These are phyloP conservation scores for Diachasmimorpha longicaudata DNA, from an alignment of 1,140 invertebrate genomes.

Conservation along the genomic window DNA sequence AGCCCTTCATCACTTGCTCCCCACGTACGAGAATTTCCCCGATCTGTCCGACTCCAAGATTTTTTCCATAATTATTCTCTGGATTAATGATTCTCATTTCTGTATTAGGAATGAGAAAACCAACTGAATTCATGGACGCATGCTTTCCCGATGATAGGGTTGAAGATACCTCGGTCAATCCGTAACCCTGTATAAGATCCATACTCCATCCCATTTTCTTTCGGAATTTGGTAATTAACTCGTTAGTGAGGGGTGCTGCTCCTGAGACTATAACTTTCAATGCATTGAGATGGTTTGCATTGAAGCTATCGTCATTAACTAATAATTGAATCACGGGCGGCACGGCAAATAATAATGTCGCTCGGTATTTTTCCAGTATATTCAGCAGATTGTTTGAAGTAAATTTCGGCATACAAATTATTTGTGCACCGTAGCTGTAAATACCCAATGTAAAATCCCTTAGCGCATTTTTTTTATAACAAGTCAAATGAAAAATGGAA, in stretches of 20 bases:
- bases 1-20: constrained; percentile 61
- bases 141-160: constrained; percentile 42
- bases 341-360: constrained; percentile 65
- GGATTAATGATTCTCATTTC: background rate
- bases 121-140: constrained; percentile 17
- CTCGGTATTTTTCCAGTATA: constrained; percentile 63
- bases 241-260: constrained; percentile 73
- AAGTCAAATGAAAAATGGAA: too few species aligned
- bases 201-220: constrained; percentile 51
- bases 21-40: constrained; percentile 42
- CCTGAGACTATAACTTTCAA: constrained; percentile 68
- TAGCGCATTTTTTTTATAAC: too few species aligned
- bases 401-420: constrained; percentile 76
- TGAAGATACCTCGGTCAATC: constrained; percentile 70
- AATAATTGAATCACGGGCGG: constrained; percentile 76
- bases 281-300: constrained; percentile 64
- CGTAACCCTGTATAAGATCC: constrained; percentile 62
- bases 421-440: constrained; percentile 64
- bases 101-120: background rate
- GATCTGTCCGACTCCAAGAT: constrained; percentile 33
- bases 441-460: background rate
- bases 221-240: constrained; percentile 66
- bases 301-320: constrained; percentile 68
- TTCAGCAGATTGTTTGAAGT: constrained; percentile 66
- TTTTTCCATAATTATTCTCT: constrained; percentile 31